Conservation (phyloP, 2,113 vertebrate genomes). For the Pipra filicauda region DNA sequence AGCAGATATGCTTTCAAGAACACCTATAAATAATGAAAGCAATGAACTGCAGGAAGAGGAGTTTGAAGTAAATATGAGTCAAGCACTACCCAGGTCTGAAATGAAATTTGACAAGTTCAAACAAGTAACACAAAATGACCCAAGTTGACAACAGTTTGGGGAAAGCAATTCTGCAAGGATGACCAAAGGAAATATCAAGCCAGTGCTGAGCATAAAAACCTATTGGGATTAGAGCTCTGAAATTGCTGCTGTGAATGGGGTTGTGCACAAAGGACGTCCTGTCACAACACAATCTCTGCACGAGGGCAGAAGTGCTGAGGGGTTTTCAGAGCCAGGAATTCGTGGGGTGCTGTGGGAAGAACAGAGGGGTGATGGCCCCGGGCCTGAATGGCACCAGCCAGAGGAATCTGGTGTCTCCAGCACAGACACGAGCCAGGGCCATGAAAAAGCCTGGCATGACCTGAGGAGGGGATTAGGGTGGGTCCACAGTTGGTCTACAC, state of each 20-base stretch:
- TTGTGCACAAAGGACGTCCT: constrained; percentile 12
- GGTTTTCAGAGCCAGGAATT: neutral
- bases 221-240: neutral
- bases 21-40: constrained; percentile 66
- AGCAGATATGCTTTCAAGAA: constrained; percentile 59
- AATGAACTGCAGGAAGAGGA: constrained; percentile 56
- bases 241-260: neutral
- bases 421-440: neutral
- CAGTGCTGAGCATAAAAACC: constrained; percentile 39
- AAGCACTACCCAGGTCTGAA: constrained; percentile 49
- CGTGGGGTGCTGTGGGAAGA: neutral
- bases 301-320: neutral
- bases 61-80: constrained; percentile 58
- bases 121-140: constrained; percentile 66
- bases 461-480: neutral
- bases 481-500: neutral
- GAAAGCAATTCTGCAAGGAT: constrained; percentile 49
- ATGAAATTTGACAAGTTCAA: constrained; percentile 64
- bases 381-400: neutral
- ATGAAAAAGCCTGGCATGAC: neutral
- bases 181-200: constrained; percentile 50
- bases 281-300: neutral
- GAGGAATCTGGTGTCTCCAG: neutral
- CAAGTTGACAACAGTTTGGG: constrained; percentile 52
- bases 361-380: neutral